phyloP scores from a whole-genome alignment of 2,888 invertebrate genomes.

The Tachina lurida region DNA sequence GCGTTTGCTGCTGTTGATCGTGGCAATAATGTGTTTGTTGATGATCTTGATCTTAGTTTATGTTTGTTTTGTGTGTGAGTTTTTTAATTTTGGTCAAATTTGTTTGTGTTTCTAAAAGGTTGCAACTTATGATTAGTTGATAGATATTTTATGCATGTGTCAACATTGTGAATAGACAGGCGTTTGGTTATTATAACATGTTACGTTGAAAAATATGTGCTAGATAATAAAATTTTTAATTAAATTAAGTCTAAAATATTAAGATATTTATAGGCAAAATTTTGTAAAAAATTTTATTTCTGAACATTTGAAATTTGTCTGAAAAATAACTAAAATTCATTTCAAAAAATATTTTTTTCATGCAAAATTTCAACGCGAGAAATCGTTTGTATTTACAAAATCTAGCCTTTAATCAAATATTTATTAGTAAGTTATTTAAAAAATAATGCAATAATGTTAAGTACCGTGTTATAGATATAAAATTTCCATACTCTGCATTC shows the following conservation, averaged over 20 bases:
- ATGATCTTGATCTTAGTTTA: constrained; percentile 55
- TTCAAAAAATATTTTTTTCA: too few species aligned
- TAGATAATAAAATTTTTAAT: not conserved
- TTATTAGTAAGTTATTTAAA: not conserved
- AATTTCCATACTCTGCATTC: too few species aligned
- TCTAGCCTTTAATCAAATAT: not conserved
- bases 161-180: constrained; percentile 33
- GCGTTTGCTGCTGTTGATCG: constrained; percentile 16
- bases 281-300: too few species aligned
- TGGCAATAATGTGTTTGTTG: constrained; percentile 33
- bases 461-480: too few species aligned
- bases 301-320: too few species aligned
- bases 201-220: not conserved
- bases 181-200: not conserved
- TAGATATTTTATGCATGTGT: constrained; percentile 81
- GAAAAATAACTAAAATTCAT: too few species aligned
- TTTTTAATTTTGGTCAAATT: constrained; percentile 44
- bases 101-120: constrained; percentile 13
- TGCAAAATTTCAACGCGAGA: too few species aligned
- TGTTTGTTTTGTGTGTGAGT: constrained; percentile 47
- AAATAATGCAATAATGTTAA: too few species aligned
- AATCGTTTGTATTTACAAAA: too few species aligned
- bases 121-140: constrained; percentile 74
- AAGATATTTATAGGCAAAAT: not conserved
- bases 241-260: not conserved